Percentiles rank a stretch among this genome's conserved stretches.
phyloP scores from a whole-genome alignment of 2,113 vertebrate species.

The Etheostoma cragini region DNA sequence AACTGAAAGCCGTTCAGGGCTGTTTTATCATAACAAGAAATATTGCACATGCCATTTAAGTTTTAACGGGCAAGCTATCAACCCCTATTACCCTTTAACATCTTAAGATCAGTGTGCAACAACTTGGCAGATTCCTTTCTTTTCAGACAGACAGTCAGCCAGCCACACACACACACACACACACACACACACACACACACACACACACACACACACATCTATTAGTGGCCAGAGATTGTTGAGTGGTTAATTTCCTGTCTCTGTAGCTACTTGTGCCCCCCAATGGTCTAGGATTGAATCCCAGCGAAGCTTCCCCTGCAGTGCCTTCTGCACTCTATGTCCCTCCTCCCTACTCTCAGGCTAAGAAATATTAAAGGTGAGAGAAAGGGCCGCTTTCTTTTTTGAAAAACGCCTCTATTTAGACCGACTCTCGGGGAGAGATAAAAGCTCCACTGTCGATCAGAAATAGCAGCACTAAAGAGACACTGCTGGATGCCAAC shows the following conservation, averaged over 20 bases:
- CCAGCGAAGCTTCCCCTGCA: constrained; percentile 40
- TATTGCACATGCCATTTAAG: constrained; percentile 33
- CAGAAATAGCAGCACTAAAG: constrained; percentile 69
- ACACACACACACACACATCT: constrained; percentile 40
- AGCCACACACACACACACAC: constrained; percentile 23
- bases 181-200: constrained; percentile 13
- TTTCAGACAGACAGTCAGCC: constrained; percentile 21
- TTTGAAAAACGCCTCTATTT: constrained; percentile 38
- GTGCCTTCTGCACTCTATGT: constrained; percentile 25
- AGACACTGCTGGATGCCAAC: constrained; percentile 57
- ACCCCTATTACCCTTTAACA: constrained; percentile 58
- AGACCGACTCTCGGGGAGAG: constrained; percentile 55
- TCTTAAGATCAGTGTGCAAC: constrained; percentile 49
- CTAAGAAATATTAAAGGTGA: constrained; percentile 56
- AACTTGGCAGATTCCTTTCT: constrained; percentile 27
- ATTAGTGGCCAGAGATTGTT: constrained; percentile 56
- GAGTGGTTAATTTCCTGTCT: constrained; percentile 61
- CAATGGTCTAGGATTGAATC: constrained; percentile 33
- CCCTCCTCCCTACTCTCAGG: neutral
- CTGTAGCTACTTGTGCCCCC: constrained; percentile 43
- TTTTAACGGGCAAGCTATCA: constrained; percentile 61
- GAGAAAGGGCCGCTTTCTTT: constrained; percentile 29
- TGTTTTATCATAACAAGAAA: constrained; percentile 26
- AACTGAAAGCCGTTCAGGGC: neutral
- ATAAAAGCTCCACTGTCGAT: constrained; percentile 68